Base-by-base conservation (phyloP, 2,113 vertebrate species). In the Megaceryle torquata region DNA sequence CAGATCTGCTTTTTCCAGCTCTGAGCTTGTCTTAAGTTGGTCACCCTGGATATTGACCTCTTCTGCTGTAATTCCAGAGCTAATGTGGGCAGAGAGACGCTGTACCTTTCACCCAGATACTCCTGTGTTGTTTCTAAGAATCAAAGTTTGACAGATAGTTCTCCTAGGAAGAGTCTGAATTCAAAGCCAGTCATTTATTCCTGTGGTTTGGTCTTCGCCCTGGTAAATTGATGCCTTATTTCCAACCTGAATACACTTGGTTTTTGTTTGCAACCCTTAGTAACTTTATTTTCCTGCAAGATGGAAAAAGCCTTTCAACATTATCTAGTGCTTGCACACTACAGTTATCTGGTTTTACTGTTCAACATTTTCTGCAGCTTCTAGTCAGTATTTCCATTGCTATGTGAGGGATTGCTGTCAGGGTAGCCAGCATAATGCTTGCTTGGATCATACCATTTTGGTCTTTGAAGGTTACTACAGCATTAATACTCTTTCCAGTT, bases 321-420 rank as follows among this genome's bases (percentile, higher is more conserved):
- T 70, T 83, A 70, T 81, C 43, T 72, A 76, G 44, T 0, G 1
- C 53, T 93, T 88, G 57, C 61, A 88, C 15, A 2, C 75, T 74
- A 20, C 67, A 77, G 54, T 82, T 92, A 78, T 17, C 67, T 89
- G 20, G 3, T 87, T 61, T 89, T 79, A 76, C 37, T 80, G 41
- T 59, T 20, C 19, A 70, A 39, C 33, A 37, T 67, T 92, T 82
- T 77, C 63, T 89, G 50, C 82, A 91, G 86, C 64, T 93, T 88
- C 60, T 86, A 59, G 59, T 93, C 69, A 72, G 33, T 68, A 28
- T 92, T 93, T 93, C 96, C 86, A 94, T 91, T 92, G 65, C 24
- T 79, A 5, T 76, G 15, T 15, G 29, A 79, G 63, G 70, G 53
- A 57, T 85, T 76, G 37, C 46, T 89, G 1, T 82, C 57, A 72